Evolutionary conservation across 1,140 invertebrate species (phyloP).

Genomic region (Aporrectodea caliginosa): DNA sequence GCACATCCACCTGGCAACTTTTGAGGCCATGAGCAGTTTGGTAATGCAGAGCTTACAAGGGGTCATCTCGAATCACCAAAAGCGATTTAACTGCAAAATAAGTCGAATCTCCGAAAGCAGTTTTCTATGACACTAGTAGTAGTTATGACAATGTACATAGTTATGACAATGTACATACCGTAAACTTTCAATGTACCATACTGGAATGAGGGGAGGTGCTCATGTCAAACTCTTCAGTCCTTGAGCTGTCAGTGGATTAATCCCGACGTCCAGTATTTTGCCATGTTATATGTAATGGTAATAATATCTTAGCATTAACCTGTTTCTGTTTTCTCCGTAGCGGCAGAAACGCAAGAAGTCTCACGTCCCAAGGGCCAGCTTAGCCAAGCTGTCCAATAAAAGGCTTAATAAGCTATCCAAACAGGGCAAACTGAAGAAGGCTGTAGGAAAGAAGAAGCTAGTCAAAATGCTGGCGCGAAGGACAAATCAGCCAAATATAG

Average conservation of each 20-base stretch:
- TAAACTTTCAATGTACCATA: neutral
- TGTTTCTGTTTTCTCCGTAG: neutral
- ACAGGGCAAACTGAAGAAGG: conserved; percentile 47
- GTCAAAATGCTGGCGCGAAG: conserved; percentile 34
- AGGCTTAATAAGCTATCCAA: conserved; percentile 46
- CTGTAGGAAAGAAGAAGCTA: conserved; percentile 38
- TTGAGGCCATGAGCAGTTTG: no score
- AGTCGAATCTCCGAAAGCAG: no score
- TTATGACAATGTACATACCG: neutral
- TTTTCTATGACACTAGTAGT: no score
- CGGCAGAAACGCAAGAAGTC: conserved; percentile 17
- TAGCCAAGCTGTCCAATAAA: conserved; percentile 47
- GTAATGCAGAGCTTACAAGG: no score
- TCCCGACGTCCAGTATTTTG: neutral
- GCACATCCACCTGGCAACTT: no score
- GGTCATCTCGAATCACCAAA: no score
- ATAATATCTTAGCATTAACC: neutral
- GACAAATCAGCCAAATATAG: conserved; percentile 14
- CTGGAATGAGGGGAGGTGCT: neutral
- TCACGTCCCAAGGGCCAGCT: conserved; percentile 36
- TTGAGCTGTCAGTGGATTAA: neutral
- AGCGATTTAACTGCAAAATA: no score
- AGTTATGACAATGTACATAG: neutral
- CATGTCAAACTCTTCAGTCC: neutral
- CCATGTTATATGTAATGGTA: neutral